Conservation (phyloP, 2,797 vertebrate genomes). For the Emys orbicularis region DNA sequence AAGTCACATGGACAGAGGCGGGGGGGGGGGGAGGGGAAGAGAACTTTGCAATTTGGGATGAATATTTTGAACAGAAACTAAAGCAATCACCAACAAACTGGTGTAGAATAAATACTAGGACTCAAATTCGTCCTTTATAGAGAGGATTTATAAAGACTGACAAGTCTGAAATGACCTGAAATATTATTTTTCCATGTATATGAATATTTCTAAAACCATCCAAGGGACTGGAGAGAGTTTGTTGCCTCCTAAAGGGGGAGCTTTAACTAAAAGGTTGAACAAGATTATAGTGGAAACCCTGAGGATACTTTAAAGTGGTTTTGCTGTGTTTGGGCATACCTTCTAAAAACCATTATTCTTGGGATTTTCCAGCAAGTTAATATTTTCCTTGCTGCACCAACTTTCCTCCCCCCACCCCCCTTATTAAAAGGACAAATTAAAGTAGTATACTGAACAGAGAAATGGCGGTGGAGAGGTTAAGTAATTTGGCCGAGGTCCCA, state of each 20-base stretch:
- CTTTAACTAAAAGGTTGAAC: neutral
- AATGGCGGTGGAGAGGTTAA: neutral
- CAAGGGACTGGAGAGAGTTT: neutral
- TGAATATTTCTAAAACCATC: neutral
- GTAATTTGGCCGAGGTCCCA: neutral
- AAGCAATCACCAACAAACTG: neutral
- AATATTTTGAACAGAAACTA: neutral
- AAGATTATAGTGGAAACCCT: neutral
- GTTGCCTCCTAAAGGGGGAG: neutral
- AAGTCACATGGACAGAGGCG: neutral
- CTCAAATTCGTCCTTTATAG: neutral
- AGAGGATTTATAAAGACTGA: conserved; percentile 15
- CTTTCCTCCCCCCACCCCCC: neutral
- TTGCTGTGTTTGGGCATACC: neutral
- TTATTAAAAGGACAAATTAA: neutral
- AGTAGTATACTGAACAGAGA: neutral
- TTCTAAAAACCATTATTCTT: neutral
- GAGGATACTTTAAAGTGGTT: neutral
- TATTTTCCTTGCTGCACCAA: conserved; percentile 7
- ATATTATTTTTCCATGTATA: neutral
- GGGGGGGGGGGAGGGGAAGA: neutral
- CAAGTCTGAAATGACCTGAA: neutral
- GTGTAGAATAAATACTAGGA: conserved; percentile 19
- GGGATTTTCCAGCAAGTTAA: neutral
- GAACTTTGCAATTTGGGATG: neutral